Evolutionary conservation across 2,888 invertebrate species (phyloP), one percentile per base, ranked within the genome.

Genomic region (Drosophila tanythrix): DNA sequence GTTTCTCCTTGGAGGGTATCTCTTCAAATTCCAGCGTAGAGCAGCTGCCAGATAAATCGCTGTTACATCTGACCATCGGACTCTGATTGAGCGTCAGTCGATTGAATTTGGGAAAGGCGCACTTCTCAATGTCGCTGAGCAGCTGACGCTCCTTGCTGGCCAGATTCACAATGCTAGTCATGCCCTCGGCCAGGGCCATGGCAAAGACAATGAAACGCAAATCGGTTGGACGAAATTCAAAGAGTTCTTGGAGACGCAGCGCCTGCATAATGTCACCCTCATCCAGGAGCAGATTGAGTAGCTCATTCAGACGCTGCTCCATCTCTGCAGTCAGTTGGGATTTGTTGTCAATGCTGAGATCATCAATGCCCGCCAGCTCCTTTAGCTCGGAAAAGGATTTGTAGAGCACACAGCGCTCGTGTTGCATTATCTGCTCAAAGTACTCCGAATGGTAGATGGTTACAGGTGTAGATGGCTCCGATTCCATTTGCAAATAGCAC

Each of bases 111-210:
- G 93, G 90, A 65, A 92, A 92, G 5, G 93, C 90, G 38, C 92
- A 92, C 75, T 93, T 93, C 35, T 92, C 92, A 8, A 93, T 92
- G 59, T 93, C 93, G 29, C 90, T 91, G 11, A 95, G 81, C 52
- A 96, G 93, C 64, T 95, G 93, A 59, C 95, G 94, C 88, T 96
- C 94, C 84, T 96, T 95, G 55, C 94, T 93, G 2, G 95, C 95
- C 79, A 97, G 91, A 71, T 95, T 94, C 74, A 93, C 93, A 2
- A 95, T 94, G 61, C 93, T 93, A 7, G 94, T 92, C 74, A 95
- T 93, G 27, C 94, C 94, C 90, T 96, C 95, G 8, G 95, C 95
- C 77, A 96, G 91, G 31, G 94, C 94, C 92, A 94, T 94, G 71
- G 95, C 95, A 61, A 95, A 93, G 73, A 95, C 94, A 69, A 96